Evolutionary conservation across 1,140 invertebrate genomes (phyloP), one percentile per base, ranked within the genome.

Genomic region (Lepidurus packardi): DNA sequence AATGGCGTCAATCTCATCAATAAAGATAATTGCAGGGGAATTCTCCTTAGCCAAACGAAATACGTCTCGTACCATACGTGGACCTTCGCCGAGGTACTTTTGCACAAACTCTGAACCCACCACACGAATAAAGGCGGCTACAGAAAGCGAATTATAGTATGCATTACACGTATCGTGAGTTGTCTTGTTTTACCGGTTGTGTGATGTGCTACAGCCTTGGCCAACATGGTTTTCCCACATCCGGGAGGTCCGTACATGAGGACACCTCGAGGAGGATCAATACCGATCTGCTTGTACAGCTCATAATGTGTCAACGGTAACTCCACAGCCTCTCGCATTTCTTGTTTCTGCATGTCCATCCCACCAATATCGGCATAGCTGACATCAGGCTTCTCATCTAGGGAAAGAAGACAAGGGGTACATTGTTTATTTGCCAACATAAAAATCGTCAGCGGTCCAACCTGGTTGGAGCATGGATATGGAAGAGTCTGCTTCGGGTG

Each of bases 61-160:
- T 1, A 99, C 98, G 87, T 99, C 98, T 80, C 98, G 89, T 6
- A 99, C 98, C 98, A 99, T 99, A 81, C 98, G 90, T 1, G 98
- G 97, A 1, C 98, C 97, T 88, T 99, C 98, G 44, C 98, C 98
- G 34, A 99, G 87, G 84, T 99, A 99, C 84, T 99, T 99, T 86
- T 99, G 98, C 0, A 99, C 98, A 87, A 99, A 99, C 86, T 99
- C 98, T 0, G 97, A 99, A 8, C 98, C 98, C 65, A 99, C 98
- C 21, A 99, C 98, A 79, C 97, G 90, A 81, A 99, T 99, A 84
- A 99, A 99, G 7, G 97, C 94, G 84, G 97, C 97, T 91, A 84
- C 78, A 87, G 3, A 34, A 34, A 88, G 80, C 82, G 11, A 21
- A 7, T 75, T 7, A 75, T 74, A 76, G 3, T 65, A n/a, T 21